Evolutionary conservation across 2,797 vertebrate genomes (phyloP).

Genomic region (Helicolenus hilgendorfi): DNA sequence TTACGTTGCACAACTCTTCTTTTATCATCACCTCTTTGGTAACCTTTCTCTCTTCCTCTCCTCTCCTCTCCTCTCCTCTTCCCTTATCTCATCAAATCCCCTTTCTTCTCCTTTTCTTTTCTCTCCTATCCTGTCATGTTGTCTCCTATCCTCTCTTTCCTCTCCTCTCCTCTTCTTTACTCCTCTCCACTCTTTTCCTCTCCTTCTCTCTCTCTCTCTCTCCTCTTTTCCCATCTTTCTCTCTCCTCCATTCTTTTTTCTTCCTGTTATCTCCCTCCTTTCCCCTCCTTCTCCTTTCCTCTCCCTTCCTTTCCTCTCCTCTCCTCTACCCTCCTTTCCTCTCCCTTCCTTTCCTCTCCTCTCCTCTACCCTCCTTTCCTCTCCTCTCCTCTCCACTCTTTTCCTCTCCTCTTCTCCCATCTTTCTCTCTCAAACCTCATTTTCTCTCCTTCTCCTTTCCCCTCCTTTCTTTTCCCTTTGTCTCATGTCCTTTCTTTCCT

Average conservation of each 20-base stretch:
- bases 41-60: background rate
- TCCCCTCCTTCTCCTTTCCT: background rate
- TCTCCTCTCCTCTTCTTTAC: constrained; percentile 11
- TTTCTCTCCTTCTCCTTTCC: background rate
- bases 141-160: background rate
- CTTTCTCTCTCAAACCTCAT: background rate
- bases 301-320: background rate
- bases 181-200: background rate
- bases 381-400: background rate
- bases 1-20: constrained; percentile 43
- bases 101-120: background rate
- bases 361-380: no score
- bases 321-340: background rate
- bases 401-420: background rate
- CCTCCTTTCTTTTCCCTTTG: background rate
- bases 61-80: background rate
- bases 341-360: background rate
- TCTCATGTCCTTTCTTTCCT: background rate
- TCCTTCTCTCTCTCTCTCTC: background rate
- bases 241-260: no score
- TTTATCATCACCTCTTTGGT: constrained; percentile 18
- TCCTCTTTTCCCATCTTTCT: background rate
- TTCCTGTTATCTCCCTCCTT: background rate
- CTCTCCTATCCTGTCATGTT: background rate
- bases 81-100: background rate